Evolutionary conservation across 1,140 invertebrate genomes (phyloP).

Genomic region (Trialeurodes vaporariorum): DNA sequence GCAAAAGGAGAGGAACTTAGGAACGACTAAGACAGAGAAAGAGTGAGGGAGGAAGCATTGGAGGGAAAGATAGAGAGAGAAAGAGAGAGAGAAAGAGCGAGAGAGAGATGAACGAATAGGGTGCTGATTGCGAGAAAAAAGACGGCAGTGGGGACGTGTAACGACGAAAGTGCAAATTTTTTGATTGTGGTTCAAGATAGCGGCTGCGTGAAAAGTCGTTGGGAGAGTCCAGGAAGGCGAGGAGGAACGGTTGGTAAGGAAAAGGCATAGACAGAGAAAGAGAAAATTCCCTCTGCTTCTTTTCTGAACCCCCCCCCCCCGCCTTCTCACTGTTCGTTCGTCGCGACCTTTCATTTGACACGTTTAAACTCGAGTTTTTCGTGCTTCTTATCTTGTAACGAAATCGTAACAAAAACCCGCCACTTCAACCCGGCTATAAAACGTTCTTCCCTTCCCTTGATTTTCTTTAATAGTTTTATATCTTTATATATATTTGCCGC

Average conservation of each 20-base stretch:
- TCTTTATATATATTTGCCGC: neutral
- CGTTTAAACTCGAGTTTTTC: neutral
- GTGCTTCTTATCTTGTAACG: neutral
- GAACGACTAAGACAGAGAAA: neutral
- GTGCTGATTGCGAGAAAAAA: neutral
- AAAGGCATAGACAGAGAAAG: too few species aligned
- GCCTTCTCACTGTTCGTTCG: too few species aligned
- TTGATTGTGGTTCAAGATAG: neutral
- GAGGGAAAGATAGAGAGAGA: neutral
- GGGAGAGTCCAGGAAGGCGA: neutral
- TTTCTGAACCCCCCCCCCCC: neutral
- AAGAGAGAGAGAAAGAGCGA: neutral
- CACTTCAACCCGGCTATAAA: neutral
- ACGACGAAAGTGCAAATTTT: neutral
- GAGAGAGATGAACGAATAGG: neutral
- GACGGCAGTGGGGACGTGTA: neutral
- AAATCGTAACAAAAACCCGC: neutral
- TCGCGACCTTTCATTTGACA: too few species aligned
- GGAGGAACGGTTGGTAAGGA: too few species aligned
- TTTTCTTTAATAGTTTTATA: neutral
- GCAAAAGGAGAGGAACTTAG: neutral
- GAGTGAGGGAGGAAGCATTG: neutral
- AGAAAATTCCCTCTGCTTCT: neutral
- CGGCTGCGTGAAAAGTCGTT: neutral
- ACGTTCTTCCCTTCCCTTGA: neutral